These are phyloP conservation scores for Sussaba pulchella DNA, from an alignment of 2,888 invertebrate species.

Conservation along the genomic window DNA sequence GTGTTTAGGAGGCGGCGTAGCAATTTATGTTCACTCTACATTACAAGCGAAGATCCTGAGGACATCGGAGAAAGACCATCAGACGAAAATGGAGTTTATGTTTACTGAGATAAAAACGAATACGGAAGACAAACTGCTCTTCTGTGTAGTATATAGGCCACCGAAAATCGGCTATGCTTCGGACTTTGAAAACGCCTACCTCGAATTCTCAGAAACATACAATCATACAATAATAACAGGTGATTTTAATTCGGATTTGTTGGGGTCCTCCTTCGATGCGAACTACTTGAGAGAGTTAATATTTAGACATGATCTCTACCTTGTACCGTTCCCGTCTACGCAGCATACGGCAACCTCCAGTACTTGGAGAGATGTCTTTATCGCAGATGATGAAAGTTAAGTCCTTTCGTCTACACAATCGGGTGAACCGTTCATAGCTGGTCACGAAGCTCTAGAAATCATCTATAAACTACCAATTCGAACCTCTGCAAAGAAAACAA, in stretches of 20 bases:
- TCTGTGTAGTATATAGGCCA: neutral
- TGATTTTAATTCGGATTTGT: no score
- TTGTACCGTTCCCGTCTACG: neutral
- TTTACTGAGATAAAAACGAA: no score
- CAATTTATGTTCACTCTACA: no score
- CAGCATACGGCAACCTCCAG: neutral
- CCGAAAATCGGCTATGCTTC: neutral
- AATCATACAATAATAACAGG: neutral
- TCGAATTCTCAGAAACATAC: neutral
- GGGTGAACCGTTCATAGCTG: neutral
- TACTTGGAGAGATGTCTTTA: neutral
- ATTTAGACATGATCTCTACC: no score
- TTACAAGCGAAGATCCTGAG: no score
- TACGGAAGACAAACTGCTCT: neutral
- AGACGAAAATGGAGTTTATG: no score
- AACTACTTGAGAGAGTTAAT: no score
- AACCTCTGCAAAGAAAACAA: neutral
- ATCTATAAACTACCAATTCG: neutral
- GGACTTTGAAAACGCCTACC: neutral
- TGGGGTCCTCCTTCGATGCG: no score
- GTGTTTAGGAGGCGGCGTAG: no score
- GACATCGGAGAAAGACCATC: no score
- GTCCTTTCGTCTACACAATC: neutral
- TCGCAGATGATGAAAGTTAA: neutral
- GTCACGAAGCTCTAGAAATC: neutral